Base-by-base conservation (phyloP, 2,797 vertebrate genomes). In the Chelonia mydas region DNA sequence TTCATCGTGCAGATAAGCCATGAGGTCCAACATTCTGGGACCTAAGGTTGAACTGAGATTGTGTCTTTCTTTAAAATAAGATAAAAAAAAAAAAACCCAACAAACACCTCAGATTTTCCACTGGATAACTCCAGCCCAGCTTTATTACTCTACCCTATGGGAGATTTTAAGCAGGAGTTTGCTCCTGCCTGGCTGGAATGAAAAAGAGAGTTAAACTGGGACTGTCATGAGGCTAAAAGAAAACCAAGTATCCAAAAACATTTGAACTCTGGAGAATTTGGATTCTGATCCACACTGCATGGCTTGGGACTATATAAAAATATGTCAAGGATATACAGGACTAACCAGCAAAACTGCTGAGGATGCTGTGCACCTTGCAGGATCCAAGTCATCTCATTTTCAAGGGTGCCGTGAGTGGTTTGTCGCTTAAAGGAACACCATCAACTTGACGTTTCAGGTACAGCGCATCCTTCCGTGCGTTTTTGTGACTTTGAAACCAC, bases 391-490 rank as follows among this genome's bases (percentile, higher is more conserved):
- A 84, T 0, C 65, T 93, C 87, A 33, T 57, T 97, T 96, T 95
- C 87, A 93, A 96, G 82, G 95, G 84, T 90, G 91, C 74, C 90
- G 16, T 7, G 16, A 89, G 57, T 72, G 84, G 90, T 97, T 94
- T 95, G 84, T 93, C 84, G 65, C 90, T 95, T 84, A 49, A 96
- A 95, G 92, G 92, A 92, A 87, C 78, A 53, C 68, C 83, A 90
- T 78, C 92, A 87, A 92, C 86, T 92, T 97, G 92, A 49, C 9
- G 37, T 91, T 89, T 89, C 91, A 96, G 97, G 86, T 96, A 50
- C 93, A 86, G 90, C 17, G 41, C 87, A 90, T 83, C 92, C 90
- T 86, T 95, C 8, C 65, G 86, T 97, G 95, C 97, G 96, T 97
- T 97, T 96, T 95, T 93, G 92, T 93, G 28, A 72, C 96, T 97